phyloP scores from a whole-genome alignment of 1,140 invertebrate species.

The Brachystomella parvula region DNA sequence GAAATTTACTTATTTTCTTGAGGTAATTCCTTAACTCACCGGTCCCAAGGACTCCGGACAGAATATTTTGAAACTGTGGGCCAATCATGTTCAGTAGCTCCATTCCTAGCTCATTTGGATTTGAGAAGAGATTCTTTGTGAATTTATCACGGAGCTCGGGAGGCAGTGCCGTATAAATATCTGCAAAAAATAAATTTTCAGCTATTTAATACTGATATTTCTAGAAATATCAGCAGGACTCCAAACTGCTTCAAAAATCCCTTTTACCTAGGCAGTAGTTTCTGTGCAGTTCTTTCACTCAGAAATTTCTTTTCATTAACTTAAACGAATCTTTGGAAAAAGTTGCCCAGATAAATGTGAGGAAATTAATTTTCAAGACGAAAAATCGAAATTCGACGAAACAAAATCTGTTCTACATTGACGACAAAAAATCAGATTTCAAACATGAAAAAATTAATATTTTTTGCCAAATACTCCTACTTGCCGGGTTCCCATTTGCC shows the following conservation, averaged over 20 bases:
- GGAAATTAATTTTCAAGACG: too few relatives aligned
- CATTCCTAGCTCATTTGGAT: slow-evolving; percentile 35
- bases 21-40: too few relatives aligned
- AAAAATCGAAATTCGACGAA: too few relatives aligned
- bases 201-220: background rate
- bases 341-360: too few relatives aligned
- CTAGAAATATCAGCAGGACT: background rate
- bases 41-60: slow-evolving; percentile 10
- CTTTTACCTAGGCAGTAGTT: too few relatives aligned
- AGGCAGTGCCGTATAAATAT: slow-evolving; percentile 30
- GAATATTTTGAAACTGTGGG: slow-evolving; percentile 31
- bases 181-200: slow-evolving; percentile 15
- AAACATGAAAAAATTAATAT: too few relatives aligned
- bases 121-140: slow-evolving; percentile 31
- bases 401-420: too few relatives aligned
- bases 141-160: slow-evolving; percentile 35
- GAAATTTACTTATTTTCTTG: background rate
- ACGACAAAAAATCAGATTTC: too few relatives aligned
- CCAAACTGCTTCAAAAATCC: too few relatives aligned
- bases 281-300: too few relatives aligned
- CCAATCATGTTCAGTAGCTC: slow-evolving; percentile 30
- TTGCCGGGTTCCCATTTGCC: too few relatives aligned
- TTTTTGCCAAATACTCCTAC: too few relatives aligned
- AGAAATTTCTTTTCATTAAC: background rate
- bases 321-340: background rate